Evolutionary conservation across 1,140 invertebrate genomes (phyloP).

Genomic region (Temnothorax nylanderi): DNA sequence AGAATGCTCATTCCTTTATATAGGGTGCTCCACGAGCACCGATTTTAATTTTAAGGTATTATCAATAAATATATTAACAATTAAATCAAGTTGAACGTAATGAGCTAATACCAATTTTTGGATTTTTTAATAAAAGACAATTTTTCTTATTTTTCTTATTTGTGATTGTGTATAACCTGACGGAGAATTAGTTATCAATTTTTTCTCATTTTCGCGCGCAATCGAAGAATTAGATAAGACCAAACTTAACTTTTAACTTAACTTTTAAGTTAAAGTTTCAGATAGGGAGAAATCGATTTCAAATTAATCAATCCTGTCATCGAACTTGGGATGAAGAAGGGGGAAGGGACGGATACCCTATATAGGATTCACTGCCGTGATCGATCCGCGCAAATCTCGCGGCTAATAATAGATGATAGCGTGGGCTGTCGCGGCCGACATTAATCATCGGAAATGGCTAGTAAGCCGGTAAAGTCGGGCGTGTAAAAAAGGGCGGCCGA

Average conservation of each 20-base stretch:
- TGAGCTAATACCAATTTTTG: no score
- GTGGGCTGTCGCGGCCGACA: conserved; percentile 46
- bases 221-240: neutral
- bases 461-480: conserved; percentile 27
- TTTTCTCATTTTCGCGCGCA: neutral
- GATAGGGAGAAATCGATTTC: conserved; percentile 6
- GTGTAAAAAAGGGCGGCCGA: conserved; percentile 41
- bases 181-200: neutral
- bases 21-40: neutral
- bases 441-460: conserved; percentile 56
- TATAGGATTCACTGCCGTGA: conserved; percentile 37
- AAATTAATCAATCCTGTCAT: conserved; percentile 42
- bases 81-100: neutral
- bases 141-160: neutral
- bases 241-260: neutral
- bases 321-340: neutral
- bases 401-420: conserved; percentile 61
- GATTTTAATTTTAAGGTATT: neutral
- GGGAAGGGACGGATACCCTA: neutral
- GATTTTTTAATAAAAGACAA: neutral
- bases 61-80: neutral
- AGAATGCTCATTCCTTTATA: neutral
- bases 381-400: conserved; percentile 55
- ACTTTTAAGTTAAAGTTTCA: conserved; percentile 27
- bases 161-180: neutral